Conservation (phyloP, 2,888 invertebrate species). For the Cantharis rustica region DNA sequence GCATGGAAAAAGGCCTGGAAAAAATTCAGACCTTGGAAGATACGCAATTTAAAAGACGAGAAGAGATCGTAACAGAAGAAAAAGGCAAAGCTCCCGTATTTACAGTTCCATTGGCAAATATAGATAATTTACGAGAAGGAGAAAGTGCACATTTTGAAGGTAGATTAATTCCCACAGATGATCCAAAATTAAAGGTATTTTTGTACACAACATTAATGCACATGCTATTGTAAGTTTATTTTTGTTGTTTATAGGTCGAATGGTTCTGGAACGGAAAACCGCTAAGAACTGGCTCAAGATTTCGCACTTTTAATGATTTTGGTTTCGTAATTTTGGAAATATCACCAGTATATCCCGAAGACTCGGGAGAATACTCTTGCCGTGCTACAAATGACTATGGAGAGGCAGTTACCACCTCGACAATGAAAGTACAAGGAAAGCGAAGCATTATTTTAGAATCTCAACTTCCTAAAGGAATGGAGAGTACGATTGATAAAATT, state of each 20-base stretch:
- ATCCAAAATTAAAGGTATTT: constrained; percentile 74
- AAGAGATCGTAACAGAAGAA: constrained; percentile 74
- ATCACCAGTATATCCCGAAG: constrained; percentile 95
- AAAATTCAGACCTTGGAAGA: constrained; percentile 93
- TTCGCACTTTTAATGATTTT: constrained; percentile 97
- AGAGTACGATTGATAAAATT: constrained; percentile 90
- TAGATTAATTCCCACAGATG: constrained; percentile 85
- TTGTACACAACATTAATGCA: no score
- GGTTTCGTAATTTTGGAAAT: constrained; percentile 98
- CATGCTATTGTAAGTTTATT: not conserved
- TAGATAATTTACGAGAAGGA: constrained; percentile 86
- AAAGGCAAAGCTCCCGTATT: constrained; percentile 88
- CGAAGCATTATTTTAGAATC: constrained; percentile 90
- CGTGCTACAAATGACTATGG: constrained; percentile 88
- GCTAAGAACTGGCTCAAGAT: constrained; percentile 85
- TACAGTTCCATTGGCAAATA: constrained; percentile 85
- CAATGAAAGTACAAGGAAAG: constrained; percentile 90
- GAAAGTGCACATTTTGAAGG: constrained; percentile 93
- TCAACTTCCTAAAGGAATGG: constrained; percentile 91
- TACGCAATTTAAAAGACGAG: constrained; percentile 77
- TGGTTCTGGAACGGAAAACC: constrained; percentile 96
- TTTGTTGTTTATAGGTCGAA: constrained; percentile 66
- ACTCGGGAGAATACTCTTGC: constrained; percentile 91
- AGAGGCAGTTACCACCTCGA: constrained; percentile 87
- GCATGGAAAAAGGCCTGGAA: constrained; percentile 94